A percentile compares a stretch with the other conserved stretches of the same genome.
These are phyloP conservation scores for Urocynchramus pylzowi DNA, from an alignment of 2,113 vertebrate genomes.

Conservation along the genomic window DNA sequence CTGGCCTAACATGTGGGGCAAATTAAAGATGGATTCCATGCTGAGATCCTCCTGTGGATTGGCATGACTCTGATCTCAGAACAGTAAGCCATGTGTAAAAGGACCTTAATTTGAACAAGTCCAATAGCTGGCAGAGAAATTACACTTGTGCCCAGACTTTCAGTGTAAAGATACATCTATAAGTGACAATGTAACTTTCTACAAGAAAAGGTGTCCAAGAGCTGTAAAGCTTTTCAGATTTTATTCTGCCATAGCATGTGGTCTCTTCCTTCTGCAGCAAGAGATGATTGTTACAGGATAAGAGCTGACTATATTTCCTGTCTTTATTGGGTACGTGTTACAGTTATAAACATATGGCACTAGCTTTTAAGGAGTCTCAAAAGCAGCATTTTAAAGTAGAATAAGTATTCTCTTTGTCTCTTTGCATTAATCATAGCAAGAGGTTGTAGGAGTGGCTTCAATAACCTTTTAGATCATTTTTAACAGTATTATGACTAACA, in stretches of 20 bases:
- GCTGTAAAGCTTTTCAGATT: background rate
- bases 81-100: background rate
- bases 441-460: conserved; percentile 16
- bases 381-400: background rate
- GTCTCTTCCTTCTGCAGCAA: background rate
- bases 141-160: background rate
- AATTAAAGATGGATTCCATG: background rate
- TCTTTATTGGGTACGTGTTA: background rate
- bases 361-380: conserved; percentile 1
- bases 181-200: background rate
- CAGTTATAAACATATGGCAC: background rate
- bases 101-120: background rate
- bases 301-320: background rate
- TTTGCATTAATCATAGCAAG: background rate
- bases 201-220: background rate
- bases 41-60: background rate
- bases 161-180: background rate
- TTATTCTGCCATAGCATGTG: background rate
- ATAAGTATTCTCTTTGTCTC: conserved; percentile 32
- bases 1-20: background rate
- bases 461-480: background rate
- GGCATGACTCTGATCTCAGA: background rate
- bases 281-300: background rate
- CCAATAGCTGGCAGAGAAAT: background rate
- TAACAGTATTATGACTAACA: conserved; percentile 33